phyloP scores from a whole-genome alignment of 2,888 invertebrate species.

The Aphidoletes aphidimyza region DNA sequence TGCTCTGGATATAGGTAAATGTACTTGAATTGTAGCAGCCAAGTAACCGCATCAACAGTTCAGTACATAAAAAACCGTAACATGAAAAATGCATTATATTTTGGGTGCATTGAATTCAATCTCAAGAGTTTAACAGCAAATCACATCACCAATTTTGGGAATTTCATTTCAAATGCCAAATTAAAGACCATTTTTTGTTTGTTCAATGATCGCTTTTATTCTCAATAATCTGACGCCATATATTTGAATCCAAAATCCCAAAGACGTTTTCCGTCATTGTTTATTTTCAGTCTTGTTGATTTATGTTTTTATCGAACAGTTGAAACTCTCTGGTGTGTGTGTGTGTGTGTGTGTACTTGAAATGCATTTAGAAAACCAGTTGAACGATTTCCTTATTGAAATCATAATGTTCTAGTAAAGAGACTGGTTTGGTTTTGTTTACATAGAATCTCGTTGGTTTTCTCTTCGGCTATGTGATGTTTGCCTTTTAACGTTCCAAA shows the following conservation, averaged over 20 bases:
- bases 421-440: conserved; percentile 18
- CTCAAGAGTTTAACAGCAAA: conserved; percentile 14
- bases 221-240: background rate
- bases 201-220: too few relatives aligned
- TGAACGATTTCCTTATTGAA: conserved; percentile 42
- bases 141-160: background rate
- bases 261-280: conserved; percentile 27
- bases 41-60: background rate
- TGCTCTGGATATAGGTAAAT: conserved; percentile 36
- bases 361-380: background rate
- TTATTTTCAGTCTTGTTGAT: conserved; percentile 24
- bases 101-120: background rate
- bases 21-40: conserved; percentile 24
- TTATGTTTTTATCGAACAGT: background rate
- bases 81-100: background rate
- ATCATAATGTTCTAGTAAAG: background rate
- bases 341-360: background rate
- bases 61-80: background rate
- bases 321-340: background rate
- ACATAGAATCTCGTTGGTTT: background rate
- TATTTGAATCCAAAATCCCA: background rate
- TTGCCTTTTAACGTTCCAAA: background rate
- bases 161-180: background rate
- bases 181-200: background rate
- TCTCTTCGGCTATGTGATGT: background rate